These are phyloP conservation scores for Epistrophe grossulariae DNA, from an alignment of 2,888 invertebrate genomes.

Conservation along the genomic window DNA sequence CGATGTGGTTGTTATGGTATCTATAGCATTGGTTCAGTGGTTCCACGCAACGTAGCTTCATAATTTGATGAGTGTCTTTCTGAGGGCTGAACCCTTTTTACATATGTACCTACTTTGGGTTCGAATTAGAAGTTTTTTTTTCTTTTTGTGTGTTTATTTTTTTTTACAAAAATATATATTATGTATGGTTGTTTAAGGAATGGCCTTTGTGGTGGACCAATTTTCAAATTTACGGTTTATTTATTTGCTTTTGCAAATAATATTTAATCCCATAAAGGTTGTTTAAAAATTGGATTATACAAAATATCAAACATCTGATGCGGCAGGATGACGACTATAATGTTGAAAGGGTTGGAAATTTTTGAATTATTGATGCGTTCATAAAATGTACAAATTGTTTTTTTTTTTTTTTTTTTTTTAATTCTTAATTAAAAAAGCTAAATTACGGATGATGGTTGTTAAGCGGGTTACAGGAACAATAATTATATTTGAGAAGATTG, in stretches of 20 bases:
- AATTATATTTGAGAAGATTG: background rate
- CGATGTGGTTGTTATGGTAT: slow-evolving; percentile 43
- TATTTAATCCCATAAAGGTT: slow-evolving; percentile 73
- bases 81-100: slow-evolving; percentile 63
- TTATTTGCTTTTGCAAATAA: slow-evolving; percentile 71
- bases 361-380: slow-evolving; percentile 73
- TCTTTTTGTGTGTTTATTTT: slow-evolving; percentile 12
- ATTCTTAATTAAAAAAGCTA: slow-evolving; percentile 50
- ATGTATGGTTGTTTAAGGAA: background rate
- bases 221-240: slow-evolving; percentile 72
- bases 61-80: slow-evolving; percentile 52
- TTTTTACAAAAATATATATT: background rate
- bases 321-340: background rate
- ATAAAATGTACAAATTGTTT: slow-evolving; percentile 52
- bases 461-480: background rate
- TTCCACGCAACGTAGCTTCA: slow-evolving; percentile 49
- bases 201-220: slow-evolving; percentile 51
- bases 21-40: slow-evolving; percentile 15
- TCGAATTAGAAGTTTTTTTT: slow-evolving; percentile 16
- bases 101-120: background rate
- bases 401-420: slow-evolving; percentile 43
- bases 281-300: slow-evolving; percentile 68
- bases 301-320: slow-evolving; percentile 26
- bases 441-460: slow-evolving; percentile 30
- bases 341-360: slow-evolving; percentile 10